Base-by-base conservation (phyloP, 2,113 vertebrate genomes). In the Herpetotheres cachinnans region DNA sequence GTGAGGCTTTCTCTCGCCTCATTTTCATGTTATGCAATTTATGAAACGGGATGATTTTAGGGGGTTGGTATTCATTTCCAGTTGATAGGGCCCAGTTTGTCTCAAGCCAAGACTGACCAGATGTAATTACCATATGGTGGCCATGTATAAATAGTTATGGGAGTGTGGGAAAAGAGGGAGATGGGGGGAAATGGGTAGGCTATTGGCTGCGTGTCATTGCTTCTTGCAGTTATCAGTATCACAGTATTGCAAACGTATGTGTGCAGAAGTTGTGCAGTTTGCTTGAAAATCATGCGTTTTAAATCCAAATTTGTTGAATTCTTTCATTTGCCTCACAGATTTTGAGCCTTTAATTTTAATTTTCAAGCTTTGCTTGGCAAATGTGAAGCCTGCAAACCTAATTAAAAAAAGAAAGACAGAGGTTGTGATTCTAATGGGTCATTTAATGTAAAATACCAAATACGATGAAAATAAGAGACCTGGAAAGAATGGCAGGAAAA, bases 231-330 rank as follows among this genome's bases (percentile, higher is more conserved):
- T 89, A 56, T 21, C 40, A 22, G 24, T 44, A 47, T 71, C 15
- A 19, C 49, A 32, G 18, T 47, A 52, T 30, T 74, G 65, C 2
- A 16, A 67, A 83, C 62, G 16, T 73, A 52, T 46, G 36, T 44
- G 10, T 38, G 47, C 56, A 65, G 69, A 79, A 87, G 42, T 59
- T 77, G 22, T 67, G 76, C 11, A 4, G 30, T 84, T 89, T 81
- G 56, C 77, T 78, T 91, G 89, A 82, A 94, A 93, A 89, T n/a
- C 14, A 66, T 74, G 59, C 56, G 70, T 87, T 96, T 71, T 79
- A 94, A 95, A 96, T 87, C 42, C 61, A 67, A 25, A 17, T 32
- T 83, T 69, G 17, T 73, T 38, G 36, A 85, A 63, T 87, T 90
- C 25, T 82, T 92, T 56, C 36, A 62, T 88, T 84, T 96, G 70